Evolutionary conservation across 2,113 vertebrate genomes (phyloP).

Genomic region (Nanger granti): DNA sequence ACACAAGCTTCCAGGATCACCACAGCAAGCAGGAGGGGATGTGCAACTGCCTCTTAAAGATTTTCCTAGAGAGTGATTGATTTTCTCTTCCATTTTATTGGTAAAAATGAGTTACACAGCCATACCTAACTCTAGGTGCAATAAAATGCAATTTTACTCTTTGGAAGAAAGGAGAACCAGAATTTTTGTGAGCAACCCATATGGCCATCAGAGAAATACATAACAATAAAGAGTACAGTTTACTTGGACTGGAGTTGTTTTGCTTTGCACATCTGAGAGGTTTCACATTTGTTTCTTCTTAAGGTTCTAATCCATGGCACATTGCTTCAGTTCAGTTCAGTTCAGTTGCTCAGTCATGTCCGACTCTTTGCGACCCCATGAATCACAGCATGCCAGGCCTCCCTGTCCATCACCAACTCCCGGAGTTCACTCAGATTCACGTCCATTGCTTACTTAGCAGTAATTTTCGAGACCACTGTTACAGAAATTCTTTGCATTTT

Average conservation of each 20-base stretch:
- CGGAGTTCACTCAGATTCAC: too few relatives aligned
- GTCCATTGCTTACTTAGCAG: not conserved
- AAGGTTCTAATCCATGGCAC: not conserved
- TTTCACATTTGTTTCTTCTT: not conserved
- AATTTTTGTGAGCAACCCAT: not conserved
- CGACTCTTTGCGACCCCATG: too few relatives aligned
- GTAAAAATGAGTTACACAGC: not conserved
- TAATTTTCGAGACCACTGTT: not conserved
- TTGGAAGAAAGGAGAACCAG: not conserved
- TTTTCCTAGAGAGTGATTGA: not conserved
- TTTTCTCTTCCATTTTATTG: not conserved
- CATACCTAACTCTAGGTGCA: not conserved
- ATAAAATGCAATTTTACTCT: not conserved
- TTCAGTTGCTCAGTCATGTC: too few relatives aligned
- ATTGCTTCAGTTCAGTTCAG: too few relatives aligned
- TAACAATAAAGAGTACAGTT: not conserved
- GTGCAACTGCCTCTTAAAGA: not conserved
- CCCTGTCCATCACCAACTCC: too few relatives aligned
- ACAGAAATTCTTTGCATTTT: not conserved
- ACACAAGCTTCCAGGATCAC: not conserved
- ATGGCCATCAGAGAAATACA: not conserved
- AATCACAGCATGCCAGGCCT: too few relatives aligned
- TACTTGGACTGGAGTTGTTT: conserved; percentile 2
- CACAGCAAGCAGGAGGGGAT: not conserved
- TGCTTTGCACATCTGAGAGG: not conserved